Percentiles rank a stretch among this genome's conserved stretches.
These are phyloP conservation scores for Hippopotamyrus pictus DNA, from an alignment of 2,797 vertebrate species.

Conservation along the genomic window DNA sequence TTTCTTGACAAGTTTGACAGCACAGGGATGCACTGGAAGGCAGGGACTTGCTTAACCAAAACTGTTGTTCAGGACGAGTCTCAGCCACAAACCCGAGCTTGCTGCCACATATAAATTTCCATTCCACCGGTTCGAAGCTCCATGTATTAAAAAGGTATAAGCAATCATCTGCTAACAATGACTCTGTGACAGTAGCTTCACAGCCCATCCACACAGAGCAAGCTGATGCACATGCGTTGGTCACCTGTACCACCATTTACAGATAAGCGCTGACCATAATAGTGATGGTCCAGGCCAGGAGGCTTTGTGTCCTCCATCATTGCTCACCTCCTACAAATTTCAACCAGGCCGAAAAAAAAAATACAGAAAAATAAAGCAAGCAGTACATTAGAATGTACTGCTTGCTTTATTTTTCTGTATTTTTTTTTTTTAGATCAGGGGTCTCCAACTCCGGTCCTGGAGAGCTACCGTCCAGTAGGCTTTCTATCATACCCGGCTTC, in stretches of 20 bases:
- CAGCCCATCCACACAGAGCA: neutral
- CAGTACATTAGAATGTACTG: too few relatives aligned
- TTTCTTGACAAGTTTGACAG: constrained; percentile 1
- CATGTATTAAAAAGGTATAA: neutral
- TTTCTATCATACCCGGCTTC: too few relatives aligned
- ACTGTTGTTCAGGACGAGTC: neutral
- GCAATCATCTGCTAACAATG: neutral
- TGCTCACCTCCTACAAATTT: neutral
- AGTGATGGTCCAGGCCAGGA: neutral
- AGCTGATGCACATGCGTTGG: neutral
- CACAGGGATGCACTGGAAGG: neutral
- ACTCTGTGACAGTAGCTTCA: neutral
- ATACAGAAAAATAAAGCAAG: neutral
- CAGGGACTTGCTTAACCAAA: neutral
- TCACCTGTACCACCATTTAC: neutral
- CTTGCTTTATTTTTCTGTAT: too few relatives aligned
- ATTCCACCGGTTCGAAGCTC: neutral
- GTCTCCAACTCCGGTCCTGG: too few relatives aligned
- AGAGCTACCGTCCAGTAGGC: too few relatives aligned
- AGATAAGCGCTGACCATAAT: neutral
- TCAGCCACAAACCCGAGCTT: neutral
- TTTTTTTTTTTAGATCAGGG: too few relatives aligned
- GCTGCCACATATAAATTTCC: neutral
- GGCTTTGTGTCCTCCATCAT: neutral
- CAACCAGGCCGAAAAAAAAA: neutral